Base-by-base conservation (phyloP, 2,888 invertebrate genomes). In the Apeira syringaria region DNA sequence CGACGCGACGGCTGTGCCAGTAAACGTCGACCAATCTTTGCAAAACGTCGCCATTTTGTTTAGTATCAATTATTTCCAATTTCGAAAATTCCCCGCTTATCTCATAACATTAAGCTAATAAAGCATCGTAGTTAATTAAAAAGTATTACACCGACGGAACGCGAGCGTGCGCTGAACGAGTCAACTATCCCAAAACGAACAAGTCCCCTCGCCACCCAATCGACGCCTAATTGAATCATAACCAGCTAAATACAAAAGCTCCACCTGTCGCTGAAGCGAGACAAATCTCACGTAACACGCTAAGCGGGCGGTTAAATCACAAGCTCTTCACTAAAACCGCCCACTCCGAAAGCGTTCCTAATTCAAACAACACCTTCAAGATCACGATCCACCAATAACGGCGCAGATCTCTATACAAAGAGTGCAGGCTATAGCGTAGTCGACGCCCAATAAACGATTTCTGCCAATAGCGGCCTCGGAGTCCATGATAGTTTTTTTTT, bases 121-220 rank as follows among this genome's bases (percentile, higher is more conserved):
- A 91, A 91, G 88, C 87, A 88, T 91, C 77, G 74, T 80, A 85
- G 84, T 77, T 86, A 87, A 88, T 89, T 88, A 85, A 87, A 83
- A 84, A 82, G 74, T 76, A 74, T 78, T 74, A 69, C 65, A 61
- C 61, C 61, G 67, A 58, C 64, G 65, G 56, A 61, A 59, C 53
- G 62, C 60, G 63, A 68, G 61, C 71, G 71, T 64, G 60, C 63
- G 61, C 63, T 49, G 52, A 61, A 61, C 58, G 60, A 64, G 57
- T 61, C 50, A 55, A 62, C 61, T 60, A 62, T 60, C 64, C 66
- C 69, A 79, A 81, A 78, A 77, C 70, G 74, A 80, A 65, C 73
- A 80, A 68, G 44, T 58, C 62, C 65, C 75, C 65, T 65, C 42
- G 26, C 77, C 47, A 31, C 77, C 80, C 81, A 79, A 79, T 79